phyloP scores from a whole-genome alignment of 2,797 vertebrate genomes.

The Tympanoctomys barrerae region DNA sequence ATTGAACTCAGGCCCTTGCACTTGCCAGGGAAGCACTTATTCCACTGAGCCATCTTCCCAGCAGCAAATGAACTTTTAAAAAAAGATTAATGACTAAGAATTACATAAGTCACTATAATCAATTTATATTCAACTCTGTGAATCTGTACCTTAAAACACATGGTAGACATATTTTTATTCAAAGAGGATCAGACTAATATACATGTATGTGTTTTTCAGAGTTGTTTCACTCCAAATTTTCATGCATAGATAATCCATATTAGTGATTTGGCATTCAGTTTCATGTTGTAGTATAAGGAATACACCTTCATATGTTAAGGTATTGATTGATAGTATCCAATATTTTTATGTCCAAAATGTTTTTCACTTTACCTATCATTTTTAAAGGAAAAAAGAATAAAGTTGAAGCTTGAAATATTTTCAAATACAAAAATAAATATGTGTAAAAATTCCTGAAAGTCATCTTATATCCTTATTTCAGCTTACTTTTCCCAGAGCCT shows the following conservation, averaged over 20 bases:
- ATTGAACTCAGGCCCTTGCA: too few relatives aligned
- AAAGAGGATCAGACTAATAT: conserved; percentile 11
- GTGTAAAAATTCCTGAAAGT: conserved; percentile 26
- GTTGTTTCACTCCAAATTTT: not conserved
- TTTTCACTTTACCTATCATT: conserved; percentile 15
- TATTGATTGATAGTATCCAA: not conserved
- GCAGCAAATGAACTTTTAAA: not conserved
- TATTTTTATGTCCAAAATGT: not conserved
- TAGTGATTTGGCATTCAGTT: conserved; percentile 3
- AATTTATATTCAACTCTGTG: not conserved
- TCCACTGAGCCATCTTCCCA: too few relatives aligned
- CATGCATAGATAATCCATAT: not conserved
- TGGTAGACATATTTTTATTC: not conserved
- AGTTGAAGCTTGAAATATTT: not conserved
- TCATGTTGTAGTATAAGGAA: not conserved
- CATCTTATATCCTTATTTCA: not conserved
- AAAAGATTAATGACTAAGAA: conserved; percentile 30
- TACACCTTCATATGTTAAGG: conserved; percentile 3
- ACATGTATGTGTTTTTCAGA: not conserved
- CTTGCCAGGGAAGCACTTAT: too few relatives aligned
- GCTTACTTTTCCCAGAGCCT: conserved; percentile 29
- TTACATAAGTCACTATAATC: not conserved
- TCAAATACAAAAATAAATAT: conserved; percentile 30
- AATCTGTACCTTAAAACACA: conserved; percentile 42
- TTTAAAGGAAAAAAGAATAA: conserved; percentile 36